Evolutionary conservation across 2,113 vertebrate genomes (phyloP).

Genomic region (Hepsetus odoe): DNA sequence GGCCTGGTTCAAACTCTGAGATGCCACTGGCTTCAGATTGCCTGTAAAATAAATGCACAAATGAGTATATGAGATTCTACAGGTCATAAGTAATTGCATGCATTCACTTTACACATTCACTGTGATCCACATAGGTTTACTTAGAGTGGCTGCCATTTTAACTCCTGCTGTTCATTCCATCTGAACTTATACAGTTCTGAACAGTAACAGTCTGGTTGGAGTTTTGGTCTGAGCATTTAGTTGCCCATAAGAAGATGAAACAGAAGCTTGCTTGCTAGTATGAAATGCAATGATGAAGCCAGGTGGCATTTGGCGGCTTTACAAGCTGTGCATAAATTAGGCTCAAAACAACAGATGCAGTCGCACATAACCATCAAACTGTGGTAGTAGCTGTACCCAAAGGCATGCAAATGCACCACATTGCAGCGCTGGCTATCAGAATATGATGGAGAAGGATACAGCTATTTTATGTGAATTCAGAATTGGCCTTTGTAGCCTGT

Average conservation of each 20-base stretch:
- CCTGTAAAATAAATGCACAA: conserved; percentile 42
- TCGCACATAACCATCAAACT: not conserved
- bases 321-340: not conserved
- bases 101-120: not conserved
- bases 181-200: no score
- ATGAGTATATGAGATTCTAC: not conserved
- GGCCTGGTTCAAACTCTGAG: conserved; percentile 68
- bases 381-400: not conserved
- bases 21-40: conserved; percentile 58
- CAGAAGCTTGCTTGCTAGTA: not conserved
- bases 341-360: not conserved
- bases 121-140: no score
- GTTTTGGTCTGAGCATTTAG: no score
- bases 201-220: no score
- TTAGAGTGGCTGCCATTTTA: no score
- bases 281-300: not conserved
- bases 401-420: not conserved
- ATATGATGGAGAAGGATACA: not conserved
- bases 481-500: not conserved
- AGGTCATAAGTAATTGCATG: not conserved
- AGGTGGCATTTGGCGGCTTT: not conserved
- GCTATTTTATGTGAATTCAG: not conserved
- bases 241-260: not conserved
- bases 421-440: not conserved
- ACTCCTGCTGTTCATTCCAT: no score